Base-by-base conservation (phyloP, 1,140 invertebrate genomes). In the Pinna nobilis region DNA sequence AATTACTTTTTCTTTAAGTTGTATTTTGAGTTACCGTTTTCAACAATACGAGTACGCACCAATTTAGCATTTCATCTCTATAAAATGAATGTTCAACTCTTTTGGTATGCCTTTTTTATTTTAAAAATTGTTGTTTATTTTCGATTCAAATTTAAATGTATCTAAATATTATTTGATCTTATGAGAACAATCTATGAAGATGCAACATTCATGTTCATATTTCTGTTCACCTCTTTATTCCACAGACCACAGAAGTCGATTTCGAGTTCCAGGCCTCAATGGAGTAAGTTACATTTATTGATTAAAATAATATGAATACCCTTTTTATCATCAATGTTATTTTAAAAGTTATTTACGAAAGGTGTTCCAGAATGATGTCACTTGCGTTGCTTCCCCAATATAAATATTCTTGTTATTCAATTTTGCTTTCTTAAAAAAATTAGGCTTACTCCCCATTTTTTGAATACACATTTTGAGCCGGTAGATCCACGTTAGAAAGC, bases 221-320 rank as follows among this genome's bases (percentile, higher is more conserved):
- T 35, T 60, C 39, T 13, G 49, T 50, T 53, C 15, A 3, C 25
- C 23, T 23, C 6, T 7, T 71, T 49, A 70, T 23, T 65, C 65
- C 75, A 65, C 74, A 85, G 81, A 77, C 76, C 25, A 82, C 83
- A 1, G 79, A 84, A 73, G 74, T 85, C 0, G 80, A 84, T 20
- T 73, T 84, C 20, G 82, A 81, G 39, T 81, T 84, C 66, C 69
- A 78, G 30, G 60, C 80, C 37, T 71, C 75, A 28, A 73, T 79
- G 37, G 83, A 86, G 84, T 86, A 82, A 84, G 84, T 86, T 9
- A 0, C 30, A 9, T 15, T n/a, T 51, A 25, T 53, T n/a, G 4
- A 28, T 53, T 53, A 7, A 25, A 15, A 18, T 47, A 18, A 18
- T 6, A 47, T 20, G 44, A 3, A 47, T 18, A 18, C 2, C 44